Conservation (phyloP, 2,797 vertebrate genomes). For the Philypnodon macrostomus region DNA sequence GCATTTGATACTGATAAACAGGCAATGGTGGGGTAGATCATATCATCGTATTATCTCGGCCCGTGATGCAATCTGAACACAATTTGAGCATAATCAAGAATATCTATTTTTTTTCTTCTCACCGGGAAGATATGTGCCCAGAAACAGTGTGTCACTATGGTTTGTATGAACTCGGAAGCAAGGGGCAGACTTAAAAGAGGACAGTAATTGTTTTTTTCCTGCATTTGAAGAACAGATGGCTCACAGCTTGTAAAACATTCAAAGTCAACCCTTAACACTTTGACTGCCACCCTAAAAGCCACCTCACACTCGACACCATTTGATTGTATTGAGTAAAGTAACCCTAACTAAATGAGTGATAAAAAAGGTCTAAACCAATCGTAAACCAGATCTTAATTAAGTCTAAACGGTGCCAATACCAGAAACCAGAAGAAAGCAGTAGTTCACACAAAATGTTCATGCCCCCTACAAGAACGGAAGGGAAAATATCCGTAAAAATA, state of each 20-base stretch:
- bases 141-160: slow-evolving; percentile 5
- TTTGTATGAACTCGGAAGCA: slow-evolving; percentile 21
- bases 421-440: too few species aligned
- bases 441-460: too few species aligned
- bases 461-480: too few species aligned
- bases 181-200: slow-evolving; percentile 18
- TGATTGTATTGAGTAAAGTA: too few species aligned
- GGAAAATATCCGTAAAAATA: too few species aligned
- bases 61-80: slow-evolving; percentile 45
- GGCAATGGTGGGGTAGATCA: slow-evolving; percentile 45
- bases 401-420: too few species aligned
- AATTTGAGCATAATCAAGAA: slow-evolving; percentile 34
- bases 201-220: slow-evolving; percentile 12
- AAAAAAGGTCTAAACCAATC: too few species aligned
- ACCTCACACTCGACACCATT: too few species aligned
- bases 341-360: too few species aligned
- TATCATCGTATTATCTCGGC: slow-evolving; percentile 57
- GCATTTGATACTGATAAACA: slow-evolving; percentile 65
- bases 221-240: slow-evolving; percentile 8
- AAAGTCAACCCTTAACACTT: too few species aligned
- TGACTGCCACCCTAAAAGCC: too few species aligned
- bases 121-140: slow-evolving; percentile 13
- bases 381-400: too few species aligned
- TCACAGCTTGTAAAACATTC: slow-evolving; percentile 1
- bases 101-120: not conserved